These are phyloP conservation scores for Dendrolimus houi DNA, from an alignment of 2,888 invertebrate genomes.

Conservation along the genomic window DNA sequence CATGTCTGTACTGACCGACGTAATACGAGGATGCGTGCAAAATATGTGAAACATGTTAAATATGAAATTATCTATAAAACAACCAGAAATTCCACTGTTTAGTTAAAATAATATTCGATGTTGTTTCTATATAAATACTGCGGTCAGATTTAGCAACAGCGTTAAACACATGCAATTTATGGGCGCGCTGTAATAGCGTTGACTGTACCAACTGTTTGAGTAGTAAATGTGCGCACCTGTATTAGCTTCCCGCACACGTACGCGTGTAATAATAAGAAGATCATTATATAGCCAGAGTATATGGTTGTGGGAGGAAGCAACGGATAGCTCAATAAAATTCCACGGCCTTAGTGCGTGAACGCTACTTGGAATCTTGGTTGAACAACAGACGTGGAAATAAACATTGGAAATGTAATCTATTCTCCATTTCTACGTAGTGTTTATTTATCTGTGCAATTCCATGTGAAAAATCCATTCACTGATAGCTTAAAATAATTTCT, in stretches of 20 bases:
- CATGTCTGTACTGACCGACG: neutral
- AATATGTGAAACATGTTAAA: constrained; percentile 3
- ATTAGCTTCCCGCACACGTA: constrained; percentile 36
- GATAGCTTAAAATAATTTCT: too few relatives aligned
- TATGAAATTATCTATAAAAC: neutral
- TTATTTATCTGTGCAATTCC: neutral
- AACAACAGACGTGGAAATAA: constrained; percentile 5
- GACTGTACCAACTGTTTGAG: neutral
- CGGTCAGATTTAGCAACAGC: neutral
- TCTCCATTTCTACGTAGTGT: neutral
- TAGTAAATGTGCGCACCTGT: neutral
- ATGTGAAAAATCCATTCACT: neutral
- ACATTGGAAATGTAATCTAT: neutral
- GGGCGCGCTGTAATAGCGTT: neutral
- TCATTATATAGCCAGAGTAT: constrained; percentile 21
- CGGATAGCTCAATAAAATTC: constrained; percentile 24
- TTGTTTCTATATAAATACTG: neutral
- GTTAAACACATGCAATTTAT: neutral
- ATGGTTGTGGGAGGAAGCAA: constrained; percentile 23
- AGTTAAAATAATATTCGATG: neutral
- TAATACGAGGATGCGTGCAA: neutral
- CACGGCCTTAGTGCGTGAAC: constrained; percentile 15
- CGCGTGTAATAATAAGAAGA: constrained; percentile 25
- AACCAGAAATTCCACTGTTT: neutral
- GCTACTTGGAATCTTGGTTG: constrained; percentile 3